Evolutionary conservation across 2,113 vertebrate species (phyloP), one percentile per base, ranked within the genome.

Genomic region (Steatornis caripensis): DNA sequence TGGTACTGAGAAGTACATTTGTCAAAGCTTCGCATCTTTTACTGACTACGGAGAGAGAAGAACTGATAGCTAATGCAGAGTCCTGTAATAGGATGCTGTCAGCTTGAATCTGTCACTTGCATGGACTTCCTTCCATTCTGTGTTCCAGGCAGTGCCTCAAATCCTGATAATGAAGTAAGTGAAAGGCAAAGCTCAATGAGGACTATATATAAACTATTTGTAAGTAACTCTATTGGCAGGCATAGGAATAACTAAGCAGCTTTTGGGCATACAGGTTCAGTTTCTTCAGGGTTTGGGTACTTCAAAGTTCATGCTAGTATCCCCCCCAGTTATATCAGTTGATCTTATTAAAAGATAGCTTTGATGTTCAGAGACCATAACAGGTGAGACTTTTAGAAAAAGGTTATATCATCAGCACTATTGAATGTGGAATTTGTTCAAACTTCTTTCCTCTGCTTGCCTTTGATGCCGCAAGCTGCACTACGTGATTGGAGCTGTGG

Each of bases 151-250:
- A 75, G 46, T 32, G 46, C 78, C 51, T n/a, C 78, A 48, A 4
- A 30, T 60, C 58, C 60, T 54, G 24, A 3, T 9, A 51, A 23
- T 22, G 57, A 66, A 8, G 62, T 6, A 0, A 22, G 72, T 26
- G 61, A 51, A 77, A 84, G 37, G 64, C 37, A 23, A n/a, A 32
- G 20, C 19, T 87, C 10, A 51, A 6, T 68, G 45, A 66, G 64
- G 49, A 13, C 34, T 48, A 0, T 8, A 11, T 24, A 24, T 6
- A 15, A 45, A 13, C 8, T 57, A 1, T 9, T 55, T 51, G 11
- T 3, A 55, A 64, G 23, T 26, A 32, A 37, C 49, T n/a, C 58
- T 75, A n/a, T 51, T 75, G 64, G 57, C 55, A n/a, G 29, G 68
- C 41, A 4, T 51, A 37, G 41, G 58, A 65, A 24, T 12, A 41